Conservation (phyloP, 1,140 invertebrate species). For the Drosophila santomea region DNA sequence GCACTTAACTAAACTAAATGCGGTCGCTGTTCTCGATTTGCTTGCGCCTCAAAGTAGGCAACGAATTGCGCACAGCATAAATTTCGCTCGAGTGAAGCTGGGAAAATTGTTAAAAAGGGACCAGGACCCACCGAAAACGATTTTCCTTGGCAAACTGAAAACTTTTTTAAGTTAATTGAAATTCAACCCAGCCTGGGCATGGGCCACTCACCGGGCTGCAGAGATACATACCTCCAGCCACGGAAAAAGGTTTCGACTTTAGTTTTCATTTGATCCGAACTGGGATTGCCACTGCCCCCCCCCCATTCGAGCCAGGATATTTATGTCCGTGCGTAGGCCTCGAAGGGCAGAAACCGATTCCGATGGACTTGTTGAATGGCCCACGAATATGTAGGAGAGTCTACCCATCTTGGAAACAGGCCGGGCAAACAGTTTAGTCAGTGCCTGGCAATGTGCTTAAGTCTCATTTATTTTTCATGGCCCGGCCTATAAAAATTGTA, state of each 20-base stretch:
- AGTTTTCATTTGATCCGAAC: conserved; percentile 39
- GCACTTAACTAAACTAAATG: conserved; percentile 80
- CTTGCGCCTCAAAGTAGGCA: conserved; percentile 56
- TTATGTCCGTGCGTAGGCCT: conserved; percentile 68
- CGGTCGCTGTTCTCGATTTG: conserved; percentile 8
- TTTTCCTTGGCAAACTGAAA: conserved; percentile 16
- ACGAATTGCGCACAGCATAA: conserved; percentile 49
- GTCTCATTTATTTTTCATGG: conserved; percentile 83
- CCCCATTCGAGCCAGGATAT: conserved; percentile 36
- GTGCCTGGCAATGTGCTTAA: conserved; percentile 71
- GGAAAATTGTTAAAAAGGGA: conserved; percentile 52
- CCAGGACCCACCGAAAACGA: conserved; percentile 26
- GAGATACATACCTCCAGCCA: background rate
- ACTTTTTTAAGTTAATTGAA: conserved; percentile 82
- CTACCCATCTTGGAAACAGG: background rate
- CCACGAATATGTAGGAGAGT: conserved; percentile 27
- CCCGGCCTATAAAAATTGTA: conserved; percentile 79
- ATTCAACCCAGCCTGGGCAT: conserved; percentile 22
- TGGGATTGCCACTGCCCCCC: conserved; percentile 3
- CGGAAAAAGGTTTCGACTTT: conserved; percentile 44
- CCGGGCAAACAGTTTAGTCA: conserved; percentile 45
- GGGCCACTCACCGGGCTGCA: background rate
- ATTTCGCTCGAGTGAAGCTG: conserved; percentile 44
- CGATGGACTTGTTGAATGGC: conserved; percentile 66
- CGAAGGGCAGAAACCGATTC: background rate